Evolutionary conservation across 2,113 vertebrate species (phyloP).

Genomic region (Mesocricetus auratus): DNA sequence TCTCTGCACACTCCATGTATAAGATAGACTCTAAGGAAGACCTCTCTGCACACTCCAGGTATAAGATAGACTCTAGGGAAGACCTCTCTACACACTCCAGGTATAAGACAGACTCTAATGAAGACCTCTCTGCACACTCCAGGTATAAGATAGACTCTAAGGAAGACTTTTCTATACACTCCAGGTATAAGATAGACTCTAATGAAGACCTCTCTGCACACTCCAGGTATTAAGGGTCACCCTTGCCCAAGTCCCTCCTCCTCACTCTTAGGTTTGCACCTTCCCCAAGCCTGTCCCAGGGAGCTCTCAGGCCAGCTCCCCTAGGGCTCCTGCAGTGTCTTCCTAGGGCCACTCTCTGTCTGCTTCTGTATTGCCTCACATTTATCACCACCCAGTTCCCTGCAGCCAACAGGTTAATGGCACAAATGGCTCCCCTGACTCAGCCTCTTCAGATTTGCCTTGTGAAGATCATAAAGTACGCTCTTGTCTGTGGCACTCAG

Average conservation of each 20-base stretch:
- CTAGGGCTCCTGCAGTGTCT: background rate
- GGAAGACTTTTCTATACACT: too few relatives aligned
- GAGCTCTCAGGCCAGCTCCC: background rate
- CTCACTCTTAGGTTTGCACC: rapidly evolving
- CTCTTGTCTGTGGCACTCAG: too few relatives aligned
- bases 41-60: too few relatives aligned
- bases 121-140: too few relatives aligned
- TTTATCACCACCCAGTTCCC: background rate
- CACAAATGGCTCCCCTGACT: background rate
- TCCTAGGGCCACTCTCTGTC: background rate
- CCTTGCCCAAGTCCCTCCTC: too few relatives aligned
- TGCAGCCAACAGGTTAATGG: background rate
- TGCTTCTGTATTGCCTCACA: background rate
- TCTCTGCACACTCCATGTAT: too few relatives aligned
- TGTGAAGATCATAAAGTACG: too few relatives aligned
- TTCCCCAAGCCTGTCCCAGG: rapidly evolving
- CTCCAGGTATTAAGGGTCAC: rapidly evolving
- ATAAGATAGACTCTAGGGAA: too few relatives aligned
- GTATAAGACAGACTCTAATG: too few relatives aligned
- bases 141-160: too few relatives aligned
- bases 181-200: background rate
- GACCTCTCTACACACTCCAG: too few relatives aligned
- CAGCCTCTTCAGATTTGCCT: background rate
- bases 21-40: too few relatives aligned
- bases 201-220: rapidly evolving